phyloP scores from a whole-genome alignment of 2,113 vertebrate genomes.

The Procavia capensis region DNA sequence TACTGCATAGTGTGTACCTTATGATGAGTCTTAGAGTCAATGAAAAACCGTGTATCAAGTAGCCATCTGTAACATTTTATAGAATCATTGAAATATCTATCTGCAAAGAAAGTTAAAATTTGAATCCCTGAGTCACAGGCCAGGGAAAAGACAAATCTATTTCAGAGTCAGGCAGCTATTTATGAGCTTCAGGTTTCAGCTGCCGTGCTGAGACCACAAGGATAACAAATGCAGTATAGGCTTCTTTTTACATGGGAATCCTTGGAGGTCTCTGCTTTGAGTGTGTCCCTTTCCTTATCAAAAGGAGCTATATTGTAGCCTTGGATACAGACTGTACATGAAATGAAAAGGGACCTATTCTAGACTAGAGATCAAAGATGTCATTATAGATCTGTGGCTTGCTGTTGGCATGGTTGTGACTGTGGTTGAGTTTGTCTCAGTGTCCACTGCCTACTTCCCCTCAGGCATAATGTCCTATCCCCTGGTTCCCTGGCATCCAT shows the following conservation, averaged over 20 bases:
- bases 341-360: constrained; percentile 11
- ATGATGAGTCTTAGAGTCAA: background rate
- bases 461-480: background rate
- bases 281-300: constrained; percentile 5
- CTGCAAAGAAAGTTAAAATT: background rate
- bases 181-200: background rate
- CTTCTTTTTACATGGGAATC: background rate
- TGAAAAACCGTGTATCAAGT: background rate
- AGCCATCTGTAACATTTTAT: background rate
- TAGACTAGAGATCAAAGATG: constrained; percentile 18
- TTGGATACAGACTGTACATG: background rate
- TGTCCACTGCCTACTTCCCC: background rate
- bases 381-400: background rate
- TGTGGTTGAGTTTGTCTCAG: background rate
- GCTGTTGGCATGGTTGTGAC: background rate
- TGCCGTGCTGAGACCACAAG: background rate
- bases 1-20: background rate
- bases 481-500: background rate
- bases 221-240: background rate
- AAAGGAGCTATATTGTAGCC: background rate
- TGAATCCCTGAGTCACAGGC: background rate
- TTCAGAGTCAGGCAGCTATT: background rate
- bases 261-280: background rate
- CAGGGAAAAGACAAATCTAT: background rate
- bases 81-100: background rate